Percentiles rank a stretch among this genome's conserved stretches.
These are phyloP conservation scores for Portunus trituberculatus DNA, from an alignment of 1,140 invertebrate species.

Conservation along the genomic window DNA sequence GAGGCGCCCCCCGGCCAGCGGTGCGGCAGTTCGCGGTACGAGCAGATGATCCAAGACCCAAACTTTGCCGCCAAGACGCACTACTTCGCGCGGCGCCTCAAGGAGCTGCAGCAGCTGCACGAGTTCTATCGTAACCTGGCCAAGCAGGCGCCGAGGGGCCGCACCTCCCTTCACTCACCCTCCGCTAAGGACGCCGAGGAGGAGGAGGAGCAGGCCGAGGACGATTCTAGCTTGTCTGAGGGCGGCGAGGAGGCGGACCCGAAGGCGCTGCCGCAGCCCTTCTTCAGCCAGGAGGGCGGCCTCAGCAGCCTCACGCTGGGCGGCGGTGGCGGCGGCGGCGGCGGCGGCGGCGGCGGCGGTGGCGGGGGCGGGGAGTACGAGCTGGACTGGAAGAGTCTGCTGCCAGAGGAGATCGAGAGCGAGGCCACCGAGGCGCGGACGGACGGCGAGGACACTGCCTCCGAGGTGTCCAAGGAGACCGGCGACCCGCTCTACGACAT, in stretches of 20 bases:
- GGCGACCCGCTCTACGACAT: slow-evolving; percentile 77
- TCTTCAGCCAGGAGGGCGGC: slow-evolving; percentile 70
- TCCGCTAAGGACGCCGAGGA: slow-evolving; percentile 56
- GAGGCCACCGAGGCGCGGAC: slow-evolving; percentile 81
- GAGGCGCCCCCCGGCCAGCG: slow-evolving; percentile 2
- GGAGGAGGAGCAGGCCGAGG: slow-evolving; percentile 48
- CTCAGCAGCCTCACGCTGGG: slow-evolving; percentile 70
- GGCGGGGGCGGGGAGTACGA: slow-evolving; percentile 67
- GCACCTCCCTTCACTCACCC: slow-evolving; percentile 68
- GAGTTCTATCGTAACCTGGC: slow-evolving; percentile 77
- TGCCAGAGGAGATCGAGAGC: slow-evolving; percentile 77
- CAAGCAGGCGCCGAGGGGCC: slow-evolving; percentile 75
- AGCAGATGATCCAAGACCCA: slow-evolving; percentile 77
- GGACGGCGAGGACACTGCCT: slow-evolving; percentile 85
- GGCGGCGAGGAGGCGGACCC: slow-evolving; percentile 63
- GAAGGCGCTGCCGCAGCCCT: slow-evolving; percentile 64
- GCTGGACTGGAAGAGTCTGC: slow-evolving; percentile 75
- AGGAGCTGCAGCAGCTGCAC: slow-evolving; percentile 76
- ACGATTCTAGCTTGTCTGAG: slow-evolving; percentile 66
- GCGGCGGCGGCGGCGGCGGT: background rate
- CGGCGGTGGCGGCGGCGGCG: background rate
- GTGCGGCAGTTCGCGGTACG: slow-evolving; percentile 69
- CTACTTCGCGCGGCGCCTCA: slow-evolving; percentile 76
- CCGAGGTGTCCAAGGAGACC: slow-evolving; percentile 76
- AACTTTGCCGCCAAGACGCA: slow-evolving; percentile 77